Percentiles rank a stretch among this genome's conserved stretches.
Conservation (phyloP, 2,797 vertebrate genomes). For the Lacerta bilineata region DNA sequence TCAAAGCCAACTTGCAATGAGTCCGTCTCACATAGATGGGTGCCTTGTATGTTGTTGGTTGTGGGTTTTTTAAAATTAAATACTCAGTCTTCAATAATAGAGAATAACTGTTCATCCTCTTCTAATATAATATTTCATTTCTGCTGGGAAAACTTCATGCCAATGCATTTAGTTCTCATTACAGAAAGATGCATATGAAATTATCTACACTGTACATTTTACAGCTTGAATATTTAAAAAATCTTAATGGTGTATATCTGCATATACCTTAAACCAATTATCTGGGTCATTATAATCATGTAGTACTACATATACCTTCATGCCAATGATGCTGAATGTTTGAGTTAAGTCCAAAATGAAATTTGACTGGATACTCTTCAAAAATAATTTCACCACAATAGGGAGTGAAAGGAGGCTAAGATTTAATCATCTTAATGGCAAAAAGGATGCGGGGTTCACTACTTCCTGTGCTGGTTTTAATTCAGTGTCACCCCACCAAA, state of each 20-base stretch:
- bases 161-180: not conserved
- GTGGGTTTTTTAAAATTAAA: slow-evolving; percentile 11
- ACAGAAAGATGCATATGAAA: slow-evolving; percentile 9
- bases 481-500: too few relatives aligned
- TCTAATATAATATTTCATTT: slow-evolving; percentile 52
- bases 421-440: too few relatives aligned
- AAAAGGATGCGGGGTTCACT: too few relatives aligned
- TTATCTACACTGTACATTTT: not conserved
- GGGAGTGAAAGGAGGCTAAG: too few relatives aligned
- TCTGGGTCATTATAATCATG: not conserved
- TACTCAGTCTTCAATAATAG: slow-evolving; percentile 16
- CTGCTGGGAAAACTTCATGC: slow-evolving; percentile 35
- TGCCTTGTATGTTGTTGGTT: slow-evolving; percentile 7
- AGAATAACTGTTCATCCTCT: slow-evolving; percentile 14
- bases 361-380: not conserved
- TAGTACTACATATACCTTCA: not conserved
- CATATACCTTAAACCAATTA: slow-evolving; percentile 3
- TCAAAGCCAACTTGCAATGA: slow-evolving; percentile 6
- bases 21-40: not conserved
- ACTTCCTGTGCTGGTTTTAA: too few relatives aligned
- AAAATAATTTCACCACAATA: too few relatives aligned
- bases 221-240: slow-evolving; percentile 14
- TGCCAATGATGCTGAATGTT: not conserved
- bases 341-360: not conserved
- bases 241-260: not conserved